Base-by-base conservation (phyloP, 2,797 vertebrate genomes). In the Borostomias antarcticus region DNA sequence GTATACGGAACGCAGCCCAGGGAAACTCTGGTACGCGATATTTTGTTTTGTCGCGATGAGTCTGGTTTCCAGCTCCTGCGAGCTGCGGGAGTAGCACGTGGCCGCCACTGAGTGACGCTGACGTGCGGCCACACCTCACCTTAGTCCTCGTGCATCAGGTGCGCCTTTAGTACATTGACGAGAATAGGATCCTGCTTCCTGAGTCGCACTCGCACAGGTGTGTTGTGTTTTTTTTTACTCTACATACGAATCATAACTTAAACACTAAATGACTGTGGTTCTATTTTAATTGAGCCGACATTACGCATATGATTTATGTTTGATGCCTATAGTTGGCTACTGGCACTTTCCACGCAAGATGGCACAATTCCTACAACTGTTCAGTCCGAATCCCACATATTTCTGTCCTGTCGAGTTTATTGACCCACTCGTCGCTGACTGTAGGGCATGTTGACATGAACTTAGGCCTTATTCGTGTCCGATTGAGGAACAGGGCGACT, bases 121-220 rank as follows among this genome's bases (percentile, higher is more conserved):
- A 0, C 33, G 33, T 6, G 6, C 33, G 33, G 33, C 6, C 33
- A 35, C 33, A 35, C 33, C 33, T 6, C 6, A 7, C 2, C 11
- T 35, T 7, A 35, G 6, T 7, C 33, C 2, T 6, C 33, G 11
- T 7, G 2, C 35, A 40, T 10, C 35, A 40, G 35, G 35, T 35
- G 9, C 2, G 1, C 30, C 15, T 40, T 19, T 58, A 11, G 19
- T 11, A 23, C 26, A 54, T 5, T 17, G 13, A 15, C 26, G 28
- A 50, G 23, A 9, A 21, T 3, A 2, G 28, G 29, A 37, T 11
- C 35, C 25, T 40, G 10, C 33, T 2, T 35, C 32, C 56, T 58
- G 56, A 58, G 17, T 21, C 19, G n/a, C n/a, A n/a, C n/a, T n/a
- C n/a, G 35, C 21, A 58, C 17, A 58, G 32, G 56, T 37, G n/a